phyloP scores from a whole-genome alignment of 1,140 invertebrate species.

The Lordiphosa collinella region DNA sequence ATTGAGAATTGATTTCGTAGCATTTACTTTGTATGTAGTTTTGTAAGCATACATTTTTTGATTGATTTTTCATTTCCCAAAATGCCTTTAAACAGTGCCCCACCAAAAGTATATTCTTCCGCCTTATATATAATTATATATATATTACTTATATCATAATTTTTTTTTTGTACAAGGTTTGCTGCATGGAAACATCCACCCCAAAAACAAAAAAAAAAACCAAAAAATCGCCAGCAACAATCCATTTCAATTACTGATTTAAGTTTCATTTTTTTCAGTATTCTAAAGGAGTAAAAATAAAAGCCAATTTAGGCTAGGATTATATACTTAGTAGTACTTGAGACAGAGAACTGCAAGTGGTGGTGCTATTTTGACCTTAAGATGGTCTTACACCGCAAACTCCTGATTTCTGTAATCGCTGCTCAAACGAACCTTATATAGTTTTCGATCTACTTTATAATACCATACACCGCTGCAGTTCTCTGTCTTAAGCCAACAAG shows the following conservation, averaged over 20 bases:
- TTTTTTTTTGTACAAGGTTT: conserved; percentile 38
- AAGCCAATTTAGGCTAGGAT: too few species aligned
- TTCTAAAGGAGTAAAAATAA: too few species aligned
- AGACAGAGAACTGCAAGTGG: too few species aligned
- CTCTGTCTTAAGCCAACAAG: too few species aligned
- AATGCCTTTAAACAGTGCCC: conserved; percentile 28
- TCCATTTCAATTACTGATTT: background rate
- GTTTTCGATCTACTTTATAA: too few species aligned
- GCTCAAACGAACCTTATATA: too few species aligned
- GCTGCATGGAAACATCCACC: conserved; percentile 49
- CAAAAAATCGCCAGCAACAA: conserved; percentile 9
- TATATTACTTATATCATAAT: background rate
- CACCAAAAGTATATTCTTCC: conserved; percentile 42
- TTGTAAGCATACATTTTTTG: conserved; percentile 7
- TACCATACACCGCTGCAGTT: too few species aligned
- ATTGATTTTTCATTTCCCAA: conserved; percentile 31
- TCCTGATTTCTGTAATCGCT: too few species aligned
- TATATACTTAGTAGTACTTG: too few species aligned
- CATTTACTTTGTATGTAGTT: conserved; percentile 12
- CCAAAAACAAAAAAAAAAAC: background rate
- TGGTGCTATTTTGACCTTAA: too few species aligned
- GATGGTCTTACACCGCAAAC: too few species aligned
- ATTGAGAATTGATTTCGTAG: conserved; percentile 57
- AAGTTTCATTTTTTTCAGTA: too few species aligned
- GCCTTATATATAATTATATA: conserved; percentile 1